A percentile compares a stretch with the other conserved stretches of the same genome.
These are phyloP conservation scores for Gorsachius magnificus DNA, from an alignment of 2,797 vertebrate species.

Conservation along the genomic window DNA sequence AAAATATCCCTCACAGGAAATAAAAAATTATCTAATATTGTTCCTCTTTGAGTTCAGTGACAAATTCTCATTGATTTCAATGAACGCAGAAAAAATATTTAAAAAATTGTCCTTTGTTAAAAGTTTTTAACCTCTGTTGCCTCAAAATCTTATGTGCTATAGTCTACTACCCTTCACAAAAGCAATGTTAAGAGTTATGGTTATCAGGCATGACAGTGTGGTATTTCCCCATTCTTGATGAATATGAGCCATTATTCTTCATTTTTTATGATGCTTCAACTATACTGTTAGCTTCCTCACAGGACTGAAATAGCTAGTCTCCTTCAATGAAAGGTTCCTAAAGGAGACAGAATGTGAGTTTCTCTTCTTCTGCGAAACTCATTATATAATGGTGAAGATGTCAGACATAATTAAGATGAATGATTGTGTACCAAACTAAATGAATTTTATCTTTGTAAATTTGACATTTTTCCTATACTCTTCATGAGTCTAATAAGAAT, in stretches of 20 bases:
- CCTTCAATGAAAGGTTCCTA: conserved; percentile 50
- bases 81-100: not conserved
- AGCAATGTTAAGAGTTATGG: not conserved
- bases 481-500: conserved; percentile 38
- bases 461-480: conserved; percentile 61
- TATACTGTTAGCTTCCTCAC: conserved; percentile 1
- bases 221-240: not conserved
- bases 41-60: not conserved
- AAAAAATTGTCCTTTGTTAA: not conserved
- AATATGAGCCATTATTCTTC: not conserved
- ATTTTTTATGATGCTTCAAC: not conserved
- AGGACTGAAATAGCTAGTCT: conserved; percentile 10
- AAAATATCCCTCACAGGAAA: not conserved
- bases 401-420: conserved; percentile 71
- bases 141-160: not conserved
- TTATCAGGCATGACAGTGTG: not conserved
- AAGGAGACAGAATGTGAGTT: conserved; percentile 16
- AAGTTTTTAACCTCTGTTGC: not conserved
- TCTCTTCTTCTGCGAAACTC: conserved; percentile 43
- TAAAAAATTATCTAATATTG: not conserved
- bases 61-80: not conserved
- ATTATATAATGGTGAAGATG: conserved; percentile 25
- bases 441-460: conserved; percentile 59
- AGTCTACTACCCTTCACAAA: not conserved
- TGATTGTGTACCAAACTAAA: conserved; percentile 49